Evolutionary conservation across 2,888 invertebrate species (phyloP), one percentile per base, ranked within the genome.

Genomic region (Sycophila texana): DNA sequence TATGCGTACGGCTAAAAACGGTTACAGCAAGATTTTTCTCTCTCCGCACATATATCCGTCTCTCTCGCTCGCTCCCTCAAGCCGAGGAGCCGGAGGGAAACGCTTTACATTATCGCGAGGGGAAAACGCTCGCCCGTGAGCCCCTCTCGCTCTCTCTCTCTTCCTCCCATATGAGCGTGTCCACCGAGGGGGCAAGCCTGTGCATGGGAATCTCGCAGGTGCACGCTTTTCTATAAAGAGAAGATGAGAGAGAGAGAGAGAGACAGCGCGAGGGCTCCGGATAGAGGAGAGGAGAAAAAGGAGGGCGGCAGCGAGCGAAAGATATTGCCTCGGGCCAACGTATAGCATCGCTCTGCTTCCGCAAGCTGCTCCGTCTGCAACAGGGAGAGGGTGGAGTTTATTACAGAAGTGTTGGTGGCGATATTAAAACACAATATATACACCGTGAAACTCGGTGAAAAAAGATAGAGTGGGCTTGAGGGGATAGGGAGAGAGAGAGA

Each of bases 151-250:
- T 39, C 39, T 39, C 39, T 39, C 39, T 10, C 39, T 39, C 39
- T 39, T 10, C 39, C 39, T 39, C 39, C 10, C 14, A 7, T 12
- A 14, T 53, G 47, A 14, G 7, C 16, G 47, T 49, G 13, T 47
- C 49, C 70, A n/a, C 10, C 12, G 58, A 13, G 39, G 75, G 53
- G 20, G 53, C 14, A 10, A 47, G 18, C 14, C 39, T 0, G n/a
- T 68, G 81, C 72, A 81, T 89, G 90, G 88, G 89, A 90, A 90
- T 90, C 89, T 88, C 89, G 89, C 89, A 90, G 90, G 90, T 89
- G 90, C 84, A 87, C 84, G 85, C 82, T 87, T 88, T 87, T 87
- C 85, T 86, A 85, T 86, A 53, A 22, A 51, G 22, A 71, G 49
- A 22, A 51, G 13, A 57, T 55, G 78, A 58, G 77, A 60, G 30